Percentiles rank a stretch among this genome's conserved stretches.
Conservation (phyloP, 2,797 vertebrate species). For the Sebastes vulpes region DNA sequence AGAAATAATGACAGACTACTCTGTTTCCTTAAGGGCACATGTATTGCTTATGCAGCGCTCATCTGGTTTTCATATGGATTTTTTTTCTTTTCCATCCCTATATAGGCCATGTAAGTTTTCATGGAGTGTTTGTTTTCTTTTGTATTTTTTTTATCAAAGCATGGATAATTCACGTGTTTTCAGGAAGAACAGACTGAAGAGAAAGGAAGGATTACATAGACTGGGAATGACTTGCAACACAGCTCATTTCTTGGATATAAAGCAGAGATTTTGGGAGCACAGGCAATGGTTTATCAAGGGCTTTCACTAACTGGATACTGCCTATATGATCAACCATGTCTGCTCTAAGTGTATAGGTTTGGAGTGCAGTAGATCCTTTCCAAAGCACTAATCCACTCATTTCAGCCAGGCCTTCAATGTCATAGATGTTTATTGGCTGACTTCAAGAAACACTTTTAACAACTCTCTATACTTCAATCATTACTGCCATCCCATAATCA, state of each 20-base stretch:
- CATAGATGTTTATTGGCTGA: neutral
- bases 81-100: neutral
- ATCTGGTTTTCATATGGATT: neutral
- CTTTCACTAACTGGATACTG: neutral
- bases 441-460: neutral
- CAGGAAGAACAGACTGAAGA: neutral
- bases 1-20: conserved; percentile 18
- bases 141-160: neutral
- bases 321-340: neutral
- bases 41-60: conserved; percentile 2
- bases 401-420: neutral
- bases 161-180: neutral
- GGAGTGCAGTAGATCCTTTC: neutral
- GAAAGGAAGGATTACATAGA: neutral
- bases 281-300: neutral
- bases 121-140: neutral
- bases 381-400: neutral
- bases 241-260: neutral
- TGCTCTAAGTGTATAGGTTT: neutral
- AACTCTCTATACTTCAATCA: too few species aligned
- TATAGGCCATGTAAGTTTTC: neutral
- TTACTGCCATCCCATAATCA: neutral
- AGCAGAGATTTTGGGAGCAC: neutral
- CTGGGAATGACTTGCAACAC: neutral
- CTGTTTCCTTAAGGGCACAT: conserved; percentile 17